These are phyloP conservation scores for Blastobasis lacticolella DNA, from an alignment of 2,888 invertebrate species.

Conservation along the genomic window DNA sequence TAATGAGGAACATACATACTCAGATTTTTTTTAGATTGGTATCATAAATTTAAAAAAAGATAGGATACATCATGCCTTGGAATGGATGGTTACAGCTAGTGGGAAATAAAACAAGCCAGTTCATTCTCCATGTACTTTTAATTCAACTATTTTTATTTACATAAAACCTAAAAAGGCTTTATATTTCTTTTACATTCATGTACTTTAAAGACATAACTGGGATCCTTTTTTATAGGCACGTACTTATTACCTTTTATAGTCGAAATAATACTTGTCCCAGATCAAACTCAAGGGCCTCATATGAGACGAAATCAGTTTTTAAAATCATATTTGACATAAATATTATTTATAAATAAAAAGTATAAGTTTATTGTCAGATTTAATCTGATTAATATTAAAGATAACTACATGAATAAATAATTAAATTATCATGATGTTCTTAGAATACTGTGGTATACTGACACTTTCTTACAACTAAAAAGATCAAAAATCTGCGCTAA, in stretches of 20 bases:
- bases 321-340: too few relatives aligned
- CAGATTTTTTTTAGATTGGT: too few relatives aligned
- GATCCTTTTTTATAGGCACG: too few relatives aligned
- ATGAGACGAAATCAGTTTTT: too few relatives aligned
- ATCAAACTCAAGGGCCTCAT: too few relatives aligned
- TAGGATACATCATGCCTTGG: not conserved
- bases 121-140: constrained; percentile 9
- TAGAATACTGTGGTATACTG: constrained; percentile 1
- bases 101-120: constrained; percentile 1
- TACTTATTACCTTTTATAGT: too few relatives aligned
- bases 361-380: constrained; percentile 39
- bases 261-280: too few relatives aligned
- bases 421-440: constrained; percentile 10
- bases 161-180: constrained; percentile 8
- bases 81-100: not conserved
- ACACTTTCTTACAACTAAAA: constrained; percentile 1
- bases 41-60: too few relatives aligned
- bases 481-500: not conserved
- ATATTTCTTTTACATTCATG: constrained; percentile 5
- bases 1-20: too few relatives aligned
- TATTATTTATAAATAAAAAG: constrained; percentile 6
- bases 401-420: constrained; percentile 11
- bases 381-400: constrained; percentile 26
- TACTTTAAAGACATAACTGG: not conserved
- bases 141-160: constrained; percentile 12